Evolutionary conservation across 2,888 invertebrate species (phyloP).

Genomic region (Pammene aurita): DNA sequence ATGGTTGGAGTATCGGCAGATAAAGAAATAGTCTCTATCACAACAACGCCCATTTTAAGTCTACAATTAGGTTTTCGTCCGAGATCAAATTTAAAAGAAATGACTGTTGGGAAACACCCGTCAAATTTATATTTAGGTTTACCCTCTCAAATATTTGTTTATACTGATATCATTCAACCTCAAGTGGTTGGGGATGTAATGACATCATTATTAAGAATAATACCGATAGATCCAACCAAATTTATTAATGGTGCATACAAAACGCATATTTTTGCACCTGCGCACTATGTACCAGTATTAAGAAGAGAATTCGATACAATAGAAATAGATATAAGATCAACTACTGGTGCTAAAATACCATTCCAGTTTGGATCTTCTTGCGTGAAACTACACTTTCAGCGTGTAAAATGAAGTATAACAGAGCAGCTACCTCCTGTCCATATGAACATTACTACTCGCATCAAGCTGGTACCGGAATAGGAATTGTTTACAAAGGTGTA

Average conservation of each 20-base stretch:
- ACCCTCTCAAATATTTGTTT: slow-evolving; percentile 45
- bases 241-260: slow-evolving; percentile 47
- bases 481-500: slow-evolving; percentile 48
- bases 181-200: slow-evolving; percentile 48
- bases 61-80: slow-evolving; percentile 48
- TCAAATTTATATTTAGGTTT: slow-evolving; percentile 44
- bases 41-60: slow-evolving; percentile 38
- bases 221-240: slow-evolving; percentile 45
- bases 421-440: no score
- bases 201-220: slow-evolving; percentile 45
- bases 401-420: no score
- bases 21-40: slow-evolving; percentile 26
- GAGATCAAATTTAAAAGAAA: slow-evolving; percentile 38
- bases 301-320: slow-evolving; percentile 51
- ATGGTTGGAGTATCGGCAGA: slow-evolving; percentile 28
- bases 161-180: slow-evolving; percentile 45
- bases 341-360: slow-evolving; percentile 48
- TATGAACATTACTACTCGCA: no score
- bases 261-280: slow-evolving; percentile 48
- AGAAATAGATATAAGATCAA: slow-evolving; percentile 54
- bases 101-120: slow-evolving; percentile 44
- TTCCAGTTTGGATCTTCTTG: slow-evolving; percentile 50
- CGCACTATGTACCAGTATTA: slow-evolving; percentile 50
- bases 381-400: slow-evolving; percentile 40
- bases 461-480: slow-evolving; percentile 37